phyloP scores from a whole-genome alignment of 1,140 invertebrate species.

The Mizuhopecten yessoensis region DNA sequence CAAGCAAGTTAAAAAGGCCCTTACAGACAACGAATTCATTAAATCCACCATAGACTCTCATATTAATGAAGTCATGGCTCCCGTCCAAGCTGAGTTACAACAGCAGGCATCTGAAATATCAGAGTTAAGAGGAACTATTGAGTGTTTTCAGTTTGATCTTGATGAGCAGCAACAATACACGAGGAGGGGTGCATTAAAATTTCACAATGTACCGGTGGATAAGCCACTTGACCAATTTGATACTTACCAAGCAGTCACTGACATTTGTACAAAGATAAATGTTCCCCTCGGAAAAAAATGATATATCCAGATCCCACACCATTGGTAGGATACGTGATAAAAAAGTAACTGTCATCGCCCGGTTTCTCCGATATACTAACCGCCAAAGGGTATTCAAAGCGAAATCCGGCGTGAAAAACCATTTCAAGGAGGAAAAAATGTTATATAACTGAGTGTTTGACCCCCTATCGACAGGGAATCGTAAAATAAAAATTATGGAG shows the following conservation, averaged over 20 bases:
- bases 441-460: not conserved
- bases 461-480: not conserved
- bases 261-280: not conserved
- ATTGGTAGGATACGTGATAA: not conserved
- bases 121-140: too few relatives aligned
- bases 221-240: too few relatives aligned
- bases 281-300: not conserved
- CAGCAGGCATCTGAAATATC: too few relatives aligned
- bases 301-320: not conserved
- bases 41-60: not conserved
- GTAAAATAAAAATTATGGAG: not conserved
- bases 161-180: too few relatives aligned
- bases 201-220: too few relatives aligned
- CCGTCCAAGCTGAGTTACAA: not conserved
- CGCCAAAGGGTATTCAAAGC: too few relatives aligned
- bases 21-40: not conserved
- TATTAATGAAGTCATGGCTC: too few relatives aligned
- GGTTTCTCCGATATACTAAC: too few relatives aligned
- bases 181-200: too few relatives aligned
- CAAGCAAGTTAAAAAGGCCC: not conserved
- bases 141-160: too few relatives aligned
- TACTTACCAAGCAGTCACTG: too few relatives aligned
- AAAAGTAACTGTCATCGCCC: not conserved
- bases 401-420: not conserved
- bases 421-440: too few relatives aligned